Conservation (phyloP, 2,113 vertebrate genomes). For the Pseudorasbora parva region DNA sequence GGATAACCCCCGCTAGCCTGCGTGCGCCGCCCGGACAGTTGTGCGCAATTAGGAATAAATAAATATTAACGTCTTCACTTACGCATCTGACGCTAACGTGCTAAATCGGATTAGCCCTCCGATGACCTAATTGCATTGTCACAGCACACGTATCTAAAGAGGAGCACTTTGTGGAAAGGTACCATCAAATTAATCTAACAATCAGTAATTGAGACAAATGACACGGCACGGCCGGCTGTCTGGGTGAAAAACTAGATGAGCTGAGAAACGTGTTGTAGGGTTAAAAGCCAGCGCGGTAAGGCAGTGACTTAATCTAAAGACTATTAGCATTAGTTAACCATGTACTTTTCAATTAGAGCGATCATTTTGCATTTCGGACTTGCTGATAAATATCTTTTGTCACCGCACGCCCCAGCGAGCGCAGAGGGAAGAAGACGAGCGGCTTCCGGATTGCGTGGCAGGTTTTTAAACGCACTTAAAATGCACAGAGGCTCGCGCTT, state of each 20-base stretch:
- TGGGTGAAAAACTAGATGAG: conserved; percentile 59
- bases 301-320: conserved; percentile 60
- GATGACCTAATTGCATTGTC: conserved; percentile 56
- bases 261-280: conserved; percentile 54
- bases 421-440: background rate
- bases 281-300: conserved; percentile 56
- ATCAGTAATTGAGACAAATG: conserved; percentile 68
- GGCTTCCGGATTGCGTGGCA: no score
- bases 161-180: conserved; percentile 54
- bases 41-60: conserved; percentile 64
- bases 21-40: conserved; percentile 54
- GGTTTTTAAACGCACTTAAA: background rate
- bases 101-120: conserved; percentile 56
- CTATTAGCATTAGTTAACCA: conserved; percentile 63
- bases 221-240: conserved; percentile 53
- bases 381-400: conserved; percentile 59
- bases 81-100: conserved; percentile 55
- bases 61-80: conserved; percentile 65
- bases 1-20: conserved; percentile 55
- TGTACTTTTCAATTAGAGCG: conserved; percentile 62
- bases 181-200: conserved; percentile 62
- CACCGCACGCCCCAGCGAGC: background rate
- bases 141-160: conserved; percentile 45
- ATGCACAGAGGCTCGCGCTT: conserved; percentile 13
- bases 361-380: conserved; percentile 47